Conservation (phyloP, 2,113 vertebrate species). For the Coryphaenoides rupestris region DNA sequence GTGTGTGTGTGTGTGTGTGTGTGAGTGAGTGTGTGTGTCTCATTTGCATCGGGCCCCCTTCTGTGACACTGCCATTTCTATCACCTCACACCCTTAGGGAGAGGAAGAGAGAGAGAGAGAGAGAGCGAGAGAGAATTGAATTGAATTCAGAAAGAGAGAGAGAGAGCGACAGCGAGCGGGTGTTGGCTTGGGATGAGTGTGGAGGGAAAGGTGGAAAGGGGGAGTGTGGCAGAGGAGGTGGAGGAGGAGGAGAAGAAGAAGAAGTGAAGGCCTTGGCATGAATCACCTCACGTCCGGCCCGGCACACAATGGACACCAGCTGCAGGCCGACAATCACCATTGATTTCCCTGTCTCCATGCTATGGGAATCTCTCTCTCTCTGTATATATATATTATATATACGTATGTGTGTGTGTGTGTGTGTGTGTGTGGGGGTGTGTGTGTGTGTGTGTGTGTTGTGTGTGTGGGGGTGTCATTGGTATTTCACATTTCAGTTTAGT, state of each 20-base stretch:
- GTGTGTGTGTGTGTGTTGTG: slow-evolving; percentile 3
- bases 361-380: neutral
- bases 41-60: slow-evolving; percentile 64
- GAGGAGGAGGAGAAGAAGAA: slow-evolving; percentile 36
- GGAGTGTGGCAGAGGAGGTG: slow-evolving; percentile 33
- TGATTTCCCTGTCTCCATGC: slow-evolving; percentile 54
- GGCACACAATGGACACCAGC: slow-evolving; percentile 55
- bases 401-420: slow-evolving; percentile 2
- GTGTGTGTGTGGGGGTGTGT: slow-evolving; percentile 11
- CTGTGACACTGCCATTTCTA: slow-evolving; percentile 42
- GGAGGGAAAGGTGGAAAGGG: neutral
- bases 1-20: neutral
- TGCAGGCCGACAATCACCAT: slow-evolving; percentile 66
- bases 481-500: neutral
- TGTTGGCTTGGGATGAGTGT: neutral
- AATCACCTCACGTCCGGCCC: slow-evolving; percentile 49
- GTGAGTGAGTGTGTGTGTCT: slow-evolving; percentile 26
- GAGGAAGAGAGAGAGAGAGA: neutral
- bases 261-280: slow-evolving; percentile 32
- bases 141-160: neutral
- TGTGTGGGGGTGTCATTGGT: slow-evolving; percentile 3
- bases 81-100: slow-evolving; percentile 26
- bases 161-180: neutral
- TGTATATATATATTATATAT: slow-evolving; percentile 7
- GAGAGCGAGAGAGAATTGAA: neutral